These are phyloP conservation scores for Candoia aspera DNA, from an alignment of 2,113 vertebrate species.

Conservation along the genomic window DNA sequence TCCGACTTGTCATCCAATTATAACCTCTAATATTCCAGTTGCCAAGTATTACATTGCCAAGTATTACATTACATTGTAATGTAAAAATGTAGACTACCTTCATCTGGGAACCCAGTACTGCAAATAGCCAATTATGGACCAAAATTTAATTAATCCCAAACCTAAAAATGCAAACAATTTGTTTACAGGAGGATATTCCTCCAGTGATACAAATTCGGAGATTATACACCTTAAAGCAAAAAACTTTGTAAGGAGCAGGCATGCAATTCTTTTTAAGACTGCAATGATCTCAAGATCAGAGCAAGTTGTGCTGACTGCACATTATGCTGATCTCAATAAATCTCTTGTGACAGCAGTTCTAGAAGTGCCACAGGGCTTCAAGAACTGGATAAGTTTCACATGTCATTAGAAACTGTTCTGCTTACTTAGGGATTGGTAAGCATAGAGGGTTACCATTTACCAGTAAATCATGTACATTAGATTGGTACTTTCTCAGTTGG, in stretches of 20 bases:
- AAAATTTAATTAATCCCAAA: not conserved
- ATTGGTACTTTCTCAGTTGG: not conserved
- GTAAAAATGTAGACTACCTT: too few species aligned
- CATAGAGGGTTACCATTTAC: not conserved
- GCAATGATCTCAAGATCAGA: not conserved
- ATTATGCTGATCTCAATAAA: not conserved
- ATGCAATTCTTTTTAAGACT: not conserved
- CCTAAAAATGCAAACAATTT: not conserved
- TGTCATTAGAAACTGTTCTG: not conserved
- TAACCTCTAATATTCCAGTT: too few species aligned
- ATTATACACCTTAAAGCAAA: not conserved
- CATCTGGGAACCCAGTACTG: not conserved
- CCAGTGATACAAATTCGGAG: not conserved
- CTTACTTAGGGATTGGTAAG: not conserved
- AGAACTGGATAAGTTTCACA: not conserved
- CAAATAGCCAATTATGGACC: not conserved
- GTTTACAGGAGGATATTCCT: not conserved
- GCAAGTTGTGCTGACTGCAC: not conserved
- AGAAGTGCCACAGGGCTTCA: not conserved
- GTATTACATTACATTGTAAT: too few species aligned
- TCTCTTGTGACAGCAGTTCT: not conserved
- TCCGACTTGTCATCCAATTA: too few species aligned
- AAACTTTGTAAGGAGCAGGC: not conserved
- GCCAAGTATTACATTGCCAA: too few species aligned
- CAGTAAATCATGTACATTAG: not conserved